phyloP scores from a whole-genome alignment of 64 coral and sea anemone genomes.

The Hydrozoanthus tunicans region DNA sequence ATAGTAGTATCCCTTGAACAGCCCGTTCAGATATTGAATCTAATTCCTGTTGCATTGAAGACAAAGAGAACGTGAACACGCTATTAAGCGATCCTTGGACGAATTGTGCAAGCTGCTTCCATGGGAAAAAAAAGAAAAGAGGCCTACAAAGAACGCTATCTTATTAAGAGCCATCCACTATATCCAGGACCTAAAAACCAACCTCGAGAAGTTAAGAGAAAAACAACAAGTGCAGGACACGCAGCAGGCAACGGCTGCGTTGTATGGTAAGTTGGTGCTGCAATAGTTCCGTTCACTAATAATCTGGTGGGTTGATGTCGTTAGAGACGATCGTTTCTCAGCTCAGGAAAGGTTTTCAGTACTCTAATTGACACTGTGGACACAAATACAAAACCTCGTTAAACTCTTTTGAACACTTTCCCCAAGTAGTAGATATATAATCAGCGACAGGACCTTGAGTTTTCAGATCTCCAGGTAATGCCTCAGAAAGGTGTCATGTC shows the following conservation, averaged over 20 bases:
- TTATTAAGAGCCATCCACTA: slow-evolving; percentile 22
- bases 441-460: too few relatives aligned
- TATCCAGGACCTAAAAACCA: slow-evolving; percentile 13
- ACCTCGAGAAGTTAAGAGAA: background rate
- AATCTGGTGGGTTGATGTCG: background rate
- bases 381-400: too few relatives aligned
- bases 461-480: too few relatives aligned
- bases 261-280: background rate
- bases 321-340: too few relatives aligned
- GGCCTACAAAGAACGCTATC: slow-evolving; percentile 30
- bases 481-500: too few relatives aligned
- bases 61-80: slow-evolving; percentile 53
- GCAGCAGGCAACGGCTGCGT: background rate
- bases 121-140: slow-evolving; percentile 20
- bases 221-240: background rate
- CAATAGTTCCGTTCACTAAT: background rate
- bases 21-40: background rate
- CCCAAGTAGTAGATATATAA: too few relatives aligned
- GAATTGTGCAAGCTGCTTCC: slow-evolving; percentile 22
- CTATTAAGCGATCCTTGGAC: slow-evolving; percentile 47
- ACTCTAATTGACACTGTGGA: too few relatives aligned
- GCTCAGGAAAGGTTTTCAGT: too few relatives aligned
- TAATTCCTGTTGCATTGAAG: background rate
- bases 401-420: too few relatives aligned
- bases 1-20: background rate